Base-by-base conservation (phyloP, 2,888 invertebrate species). In the Argynnis bischoffii region DNA sequence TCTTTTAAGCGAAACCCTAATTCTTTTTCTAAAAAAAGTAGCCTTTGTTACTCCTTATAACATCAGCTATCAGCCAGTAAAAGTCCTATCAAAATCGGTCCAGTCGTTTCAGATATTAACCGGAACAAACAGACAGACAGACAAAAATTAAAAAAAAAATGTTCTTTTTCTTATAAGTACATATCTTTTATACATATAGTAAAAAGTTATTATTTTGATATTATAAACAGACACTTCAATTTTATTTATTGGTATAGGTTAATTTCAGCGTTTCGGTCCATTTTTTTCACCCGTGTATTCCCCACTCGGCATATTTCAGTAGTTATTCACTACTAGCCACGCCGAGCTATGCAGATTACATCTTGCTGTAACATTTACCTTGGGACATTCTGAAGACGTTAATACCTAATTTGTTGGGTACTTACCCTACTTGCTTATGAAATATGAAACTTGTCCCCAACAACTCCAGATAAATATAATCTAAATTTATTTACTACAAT, bases 301-400 rank as follows among this genome's bases (percentile, higher is more conserved):
- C 31, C n/a, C 11, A 26, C 41, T 55, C 61, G 35, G 67, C 69
- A 70, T 71, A 74, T 68, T 74, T 74, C 71, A 73, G 63, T 64
- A 71, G 73, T 75, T 72, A 75, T 70, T 73, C 71, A 73, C 73
- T 72, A 70, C 69, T 72, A 71, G 69, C 68, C 69, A 67, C 63
- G 68, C 63, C 63, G 60, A 74, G 74, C 65, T 69, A 70, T 72
- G 73, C 71, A 73, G 70, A 73, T 75, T 73, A 74, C 68, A 71
- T 71, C 67, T 66, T 61, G 55, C 67, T 67, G 56, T 71, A 66
- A 70, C 69, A 72, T 74, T 70, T 70, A 72, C 71, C 65, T 69
- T 55, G 67, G 69, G 69, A 69, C 72, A 66, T 71, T 69, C 69
- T 72, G 66, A 72, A 73, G 73, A 72, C 65, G 55, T 73, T 69